phyloP scores from a whole-genome alignment of 2,113 vertebrate species.

The Pelusios castaneus region DNA sequence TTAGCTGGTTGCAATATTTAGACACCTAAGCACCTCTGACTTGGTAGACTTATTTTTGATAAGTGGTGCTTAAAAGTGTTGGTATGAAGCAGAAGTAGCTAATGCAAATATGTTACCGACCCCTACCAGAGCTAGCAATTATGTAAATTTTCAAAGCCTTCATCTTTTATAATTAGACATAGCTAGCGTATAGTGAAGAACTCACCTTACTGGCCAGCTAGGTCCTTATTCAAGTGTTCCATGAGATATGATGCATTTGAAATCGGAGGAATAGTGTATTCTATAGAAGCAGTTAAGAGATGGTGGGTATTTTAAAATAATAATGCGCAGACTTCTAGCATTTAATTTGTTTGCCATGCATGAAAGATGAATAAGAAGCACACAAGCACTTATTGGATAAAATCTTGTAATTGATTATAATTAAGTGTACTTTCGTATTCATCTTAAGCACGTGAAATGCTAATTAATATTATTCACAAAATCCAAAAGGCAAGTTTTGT shows the following conservation, averaged over 20 bases:
- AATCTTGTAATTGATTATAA: slow-evolving; percentile 66
- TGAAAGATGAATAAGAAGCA: slow-evolving; percentile 67
- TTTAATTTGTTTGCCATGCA: slow-evolving; percentile 71
- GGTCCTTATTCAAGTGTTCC: slow-evolving; percentile 63
- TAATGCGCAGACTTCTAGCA: slow-evolving; percentile 25
- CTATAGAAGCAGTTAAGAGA: slow-evolving; percentile 59
- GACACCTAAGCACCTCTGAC: slow-evolving; percentile 80
- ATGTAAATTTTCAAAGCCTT: slow-evolving; percentile 84
- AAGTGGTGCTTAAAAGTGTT: slow-evolving; percentile 85
- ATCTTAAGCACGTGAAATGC: slow-evolving; percentile 56
- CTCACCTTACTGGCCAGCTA: slow-evolving; percentile 66
- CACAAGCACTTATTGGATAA: slow-evolving; percentile 50
- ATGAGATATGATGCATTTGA: slow-evolving; percentile 61
- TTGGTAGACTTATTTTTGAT: slow-evolving; percentile 81
- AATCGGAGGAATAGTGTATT: slow-evolving; percentile 64
- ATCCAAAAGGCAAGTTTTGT: slow-evolving; percentile 48
- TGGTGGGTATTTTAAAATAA: slow-evolving; percentile 55
- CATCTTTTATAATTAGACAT: slow-evolving; percentile 85
- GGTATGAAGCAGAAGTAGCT: slow-evolving; percentile 84
- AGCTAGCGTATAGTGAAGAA: slow-evolving; percentile 75
- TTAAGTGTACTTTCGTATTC: slow-evolving; percentile 59
- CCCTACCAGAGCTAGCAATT: slow-evolving; percentile 83
- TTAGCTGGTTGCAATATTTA: slow-evolving; percentile 77
- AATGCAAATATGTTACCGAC: slow-evolving; percentile 88
- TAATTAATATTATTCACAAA: slow-evolving; percentile 64